These are phyloP conservation scores for Leptobrachium ailaonicum DNA, from an alignment of 2,113 vertebrate species.

Conservation along the genomic window DNA sequence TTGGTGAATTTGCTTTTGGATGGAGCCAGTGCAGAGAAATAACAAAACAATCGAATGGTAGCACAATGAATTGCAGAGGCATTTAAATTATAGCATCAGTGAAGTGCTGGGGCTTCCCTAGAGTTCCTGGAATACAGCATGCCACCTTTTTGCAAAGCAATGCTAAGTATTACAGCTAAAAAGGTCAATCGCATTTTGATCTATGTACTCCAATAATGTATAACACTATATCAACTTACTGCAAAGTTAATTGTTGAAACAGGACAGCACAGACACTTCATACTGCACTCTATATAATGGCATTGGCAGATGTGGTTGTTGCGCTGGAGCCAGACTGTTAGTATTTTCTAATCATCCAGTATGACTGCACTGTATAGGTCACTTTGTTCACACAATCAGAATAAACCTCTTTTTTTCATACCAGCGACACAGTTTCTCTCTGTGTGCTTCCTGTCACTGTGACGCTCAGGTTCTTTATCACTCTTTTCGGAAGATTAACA, in stretches of 20 bases:
- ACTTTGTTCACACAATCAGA: slow-evolving; percentile 7
- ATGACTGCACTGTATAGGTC: slow-evolving; percentile 14
- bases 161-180: not conserved
- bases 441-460: not conserved
- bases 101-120: not conserved
- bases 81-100: not conserved
- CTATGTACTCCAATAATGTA: slow-evolving; percentile 15
- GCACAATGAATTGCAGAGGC: too few species aligned
- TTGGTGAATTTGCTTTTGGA: too few species aligned
- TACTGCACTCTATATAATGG: slow-evolving; percentile 23
- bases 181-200: slow-evolving; percentile 11
- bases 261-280: slow-evolving; percentile 29
- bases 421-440: not conserved
- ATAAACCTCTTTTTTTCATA: slow-evolving; percentile 3
- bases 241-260: slow-evolving; percentile 26
- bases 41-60: too few species aligned
- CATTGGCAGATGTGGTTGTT: slow-evolving; percentile 31
- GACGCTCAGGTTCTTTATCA: not conserved
- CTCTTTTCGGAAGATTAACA: not conserved
- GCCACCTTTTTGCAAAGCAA: not conserved
- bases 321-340: slow-evolving; percentile 9
- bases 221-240: slow-evolving; percentile 42
- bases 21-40: not conserved
- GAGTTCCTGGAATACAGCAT: not conserved
- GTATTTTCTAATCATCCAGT: slow-evolving; percentile 35